Percentiles rank a stretch among this genome's conserved stretches.
Conservation (phyloP, 2,113 vertebrate species). For the Eidolon helvum region DNA sequence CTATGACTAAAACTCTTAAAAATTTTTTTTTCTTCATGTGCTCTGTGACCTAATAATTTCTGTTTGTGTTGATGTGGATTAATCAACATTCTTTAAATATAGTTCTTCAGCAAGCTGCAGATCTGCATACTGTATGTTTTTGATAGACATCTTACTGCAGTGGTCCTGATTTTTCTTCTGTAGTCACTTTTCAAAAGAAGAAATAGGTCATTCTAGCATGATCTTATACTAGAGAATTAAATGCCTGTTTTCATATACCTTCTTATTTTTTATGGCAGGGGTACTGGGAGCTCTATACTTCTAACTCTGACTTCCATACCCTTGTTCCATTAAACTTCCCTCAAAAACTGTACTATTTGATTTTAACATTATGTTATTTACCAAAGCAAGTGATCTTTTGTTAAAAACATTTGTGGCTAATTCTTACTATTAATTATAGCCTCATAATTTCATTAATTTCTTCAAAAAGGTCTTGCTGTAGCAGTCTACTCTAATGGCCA, state of each 20-base stretch:
- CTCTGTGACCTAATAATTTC: background rate
- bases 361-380: background rate
- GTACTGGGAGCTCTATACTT: background rate
- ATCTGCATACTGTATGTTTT: background rate
- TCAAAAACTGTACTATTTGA: background rate
- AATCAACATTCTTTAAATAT: background rate
- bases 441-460: background rate
- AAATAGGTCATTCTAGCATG: background rate
- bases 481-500: background rate
- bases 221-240: background rate
- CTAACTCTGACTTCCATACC: background rate
- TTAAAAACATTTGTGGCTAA: background rate
- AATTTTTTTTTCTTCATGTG: background rate
- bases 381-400: background rate
- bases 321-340: background rate
- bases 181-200: background rate
- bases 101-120: slow-evolving; percentile 18
- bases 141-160: background rate
- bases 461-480: background rate
- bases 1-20: background rate
- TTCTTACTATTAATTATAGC: background rate
- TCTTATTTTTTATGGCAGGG: background rate
- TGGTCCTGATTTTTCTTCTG: background rate
- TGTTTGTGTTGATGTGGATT: background rate
- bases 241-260: background rate